Conservation (phyloP, 2,113 vertebrate species). For the Sturnira hondurensis region DNA sequence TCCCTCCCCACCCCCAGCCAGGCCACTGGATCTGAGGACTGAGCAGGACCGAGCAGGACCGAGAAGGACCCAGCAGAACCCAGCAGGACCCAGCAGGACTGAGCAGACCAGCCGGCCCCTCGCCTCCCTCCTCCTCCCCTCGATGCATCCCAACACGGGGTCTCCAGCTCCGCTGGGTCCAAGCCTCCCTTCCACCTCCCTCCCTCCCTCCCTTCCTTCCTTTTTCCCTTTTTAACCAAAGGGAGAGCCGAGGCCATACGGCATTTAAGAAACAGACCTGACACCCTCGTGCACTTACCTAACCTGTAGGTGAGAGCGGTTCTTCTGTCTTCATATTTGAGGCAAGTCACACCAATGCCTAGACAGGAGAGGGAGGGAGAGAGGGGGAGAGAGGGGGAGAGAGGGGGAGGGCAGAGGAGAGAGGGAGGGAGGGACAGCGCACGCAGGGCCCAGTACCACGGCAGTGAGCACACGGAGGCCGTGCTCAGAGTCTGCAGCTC, state of each 20-base stretch:
- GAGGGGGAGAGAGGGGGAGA: no score
- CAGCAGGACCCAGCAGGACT: rapidly evolving
- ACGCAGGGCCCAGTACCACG: rapidly evolving
- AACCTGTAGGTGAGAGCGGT: neutral
- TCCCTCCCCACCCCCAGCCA: rapidly evolving
- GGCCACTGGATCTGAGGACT: rapidly evolving
- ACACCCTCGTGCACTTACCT: rapidly evolving
- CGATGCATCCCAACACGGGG: neutral
- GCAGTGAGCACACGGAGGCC: rapidly evolving
- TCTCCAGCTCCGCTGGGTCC: rapidly evolving
- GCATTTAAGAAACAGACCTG: neutral
- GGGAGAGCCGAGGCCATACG: neutral
- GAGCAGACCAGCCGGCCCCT: rapidly evolving
- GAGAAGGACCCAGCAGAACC: rapidly evolving
- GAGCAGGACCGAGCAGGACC: rapidly evolving
- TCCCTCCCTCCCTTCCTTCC: no score
- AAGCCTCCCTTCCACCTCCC: neutral
- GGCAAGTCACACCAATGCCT: neutral
- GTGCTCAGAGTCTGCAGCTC: neutral
- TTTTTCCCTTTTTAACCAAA: neutral
- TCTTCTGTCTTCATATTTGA: neutral
- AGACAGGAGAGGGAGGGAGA: no score
- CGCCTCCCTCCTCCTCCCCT: rapidly evolving
- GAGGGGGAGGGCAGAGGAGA: no score
- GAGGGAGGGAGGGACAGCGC: neutral